Evolutionary conservation across 2,113 vertebrate species (phyloP), one percentile per base, ranked within the genome.

Genomic region (Eptesicus fuscus): DNA sequence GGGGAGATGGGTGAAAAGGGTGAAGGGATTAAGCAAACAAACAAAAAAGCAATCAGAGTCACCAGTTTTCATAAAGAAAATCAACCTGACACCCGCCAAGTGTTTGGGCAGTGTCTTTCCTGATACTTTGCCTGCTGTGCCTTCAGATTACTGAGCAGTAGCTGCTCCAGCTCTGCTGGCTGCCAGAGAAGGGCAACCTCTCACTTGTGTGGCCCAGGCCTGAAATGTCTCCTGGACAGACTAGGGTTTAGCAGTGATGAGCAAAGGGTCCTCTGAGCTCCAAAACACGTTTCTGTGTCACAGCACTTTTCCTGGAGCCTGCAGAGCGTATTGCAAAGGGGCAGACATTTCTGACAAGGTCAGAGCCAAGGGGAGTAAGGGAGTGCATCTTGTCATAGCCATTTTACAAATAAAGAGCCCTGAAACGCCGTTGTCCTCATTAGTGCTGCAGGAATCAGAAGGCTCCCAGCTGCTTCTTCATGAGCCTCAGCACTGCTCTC

Each of bases 301-400:
- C 3, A 84, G 69, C 30, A 89, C 23, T 93, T 82, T 96, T 97
- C 96, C 83, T 90, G 95, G 83, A 96, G 93, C 40, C 28, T 35
- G 90, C 25, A 65, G 77, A 85, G 82, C 61, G 7, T 4, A 0
- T 17, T 59, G 30, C 3, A 37, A 91, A 94, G 9, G 37, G 78
- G 67, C 32, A 96, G 92, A 90, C 83, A 88, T 90, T 97, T 65
- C 82, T 97, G 97, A 97, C 96, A 97, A 95, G 94, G 95, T 95
- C 73, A 77, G 20, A 67, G 37, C 83, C 59, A 4, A 67, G 35
- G 37, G 16, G 49, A 95, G 56, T 91, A 67, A 83, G 63, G 92
- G 9, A 91, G 13, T 25, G n/a, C 13, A 3, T 18, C 76, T 95
- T 90, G 78, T 37, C 53, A 30, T 25, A 71, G 16, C 35, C 0